phyloP scores from a whole-genome alignment of 2,797 vertebrate genomes.

The Fratercula arctica region DNA sequence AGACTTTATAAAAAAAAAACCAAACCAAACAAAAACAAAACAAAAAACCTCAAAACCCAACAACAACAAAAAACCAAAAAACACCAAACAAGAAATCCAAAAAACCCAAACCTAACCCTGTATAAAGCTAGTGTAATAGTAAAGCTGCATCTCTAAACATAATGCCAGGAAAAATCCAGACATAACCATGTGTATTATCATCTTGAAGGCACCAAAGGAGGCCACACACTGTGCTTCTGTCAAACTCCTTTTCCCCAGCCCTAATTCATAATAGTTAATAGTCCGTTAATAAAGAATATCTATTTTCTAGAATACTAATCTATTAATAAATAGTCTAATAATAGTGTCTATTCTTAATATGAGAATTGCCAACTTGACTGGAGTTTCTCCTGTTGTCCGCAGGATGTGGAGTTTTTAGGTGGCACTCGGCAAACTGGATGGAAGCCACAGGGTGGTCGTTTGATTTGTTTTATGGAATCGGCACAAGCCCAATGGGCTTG shows the following conservation, averaged over 20 bases:
- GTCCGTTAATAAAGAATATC: too few species aligned
- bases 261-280: not conserved
- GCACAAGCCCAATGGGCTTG: not conserved
- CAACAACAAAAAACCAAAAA: too few species aligned
- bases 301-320: too few species aligned
- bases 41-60: too few species aligned
- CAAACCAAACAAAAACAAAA: too few species aligned
- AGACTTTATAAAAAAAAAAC: not conserved
- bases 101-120: not conserved
- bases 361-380: not conserved
- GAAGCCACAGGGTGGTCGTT: not conserved
- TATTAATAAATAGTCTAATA: too few species aligned
- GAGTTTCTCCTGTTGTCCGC: not conserved
- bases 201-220: fast-evolving
- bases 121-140: not conserved
- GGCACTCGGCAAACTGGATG: not conserved
- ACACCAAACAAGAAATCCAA: too few species aligned
- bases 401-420: not conserved
- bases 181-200: fast-evolving
- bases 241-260: not conserved
- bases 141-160: not conserved
- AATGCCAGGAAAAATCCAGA: not conserved
- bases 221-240: fast-evolving
- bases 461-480: not conserved
- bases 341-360: not conserved